Percentiles rank a stretch among this genome's conserved stretches.
phyloP scores from a whole-genome alignment of 2,797 vertebrate species.

The Mormyrus hasselquistii region DNA sequence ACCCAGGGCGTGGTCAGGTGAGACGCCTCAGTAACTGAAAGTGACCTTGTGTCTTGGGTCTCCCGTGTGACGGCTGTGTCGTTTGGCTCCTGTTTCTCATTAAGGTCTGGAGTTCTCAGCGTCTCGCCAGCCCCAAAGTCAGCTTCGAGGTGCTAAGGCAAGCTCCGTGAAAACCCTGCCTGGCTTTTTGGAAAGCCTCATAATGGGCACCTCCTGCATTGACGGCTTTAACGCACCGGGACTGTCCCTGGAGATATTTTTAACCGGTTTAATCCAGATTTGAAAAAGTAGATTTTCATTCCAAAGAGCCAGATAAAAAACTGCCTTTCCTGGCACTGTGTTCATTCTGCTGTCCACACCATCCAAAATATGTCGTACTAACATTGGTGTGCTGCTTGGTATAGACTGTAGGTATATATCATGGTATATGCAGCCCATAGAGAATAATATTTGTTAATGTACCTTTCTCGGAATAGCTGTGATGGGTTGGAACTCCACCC shows the following conservation, averaged over 20 bases:
- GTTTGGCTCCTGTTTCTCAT: not conserved
- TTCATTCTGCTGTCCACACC: not conserved
- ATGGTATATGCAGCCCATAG: not conserved
- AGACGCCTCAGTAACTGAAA: conserved; percentile 31
- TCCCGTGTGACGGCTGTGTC: not conserved
- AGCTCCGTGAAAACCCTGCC: not conserved
- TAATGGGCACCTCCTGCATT: not conserved
- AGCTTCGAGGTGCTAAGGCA: not conserved
- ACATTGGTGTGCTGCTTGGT: not conserved
- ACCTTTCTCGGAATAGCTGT: not conserved
- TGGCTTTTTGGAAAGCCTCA: not conserved
- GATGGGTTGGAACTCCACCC: not conserved
- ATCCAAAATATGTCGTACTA: not conserved
- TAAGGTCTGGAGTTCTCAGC: not conserved
- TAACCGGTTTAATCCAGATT: conserved; percentile 9
- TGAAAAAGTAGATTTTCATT: not conserved
- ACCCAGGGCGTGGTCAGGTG: conserved; percentile 93
- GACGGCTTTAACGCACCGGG: not conserved
- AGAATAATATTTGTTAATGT: not conserved
- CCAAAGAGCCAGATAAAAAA: conserved; percentile 1
- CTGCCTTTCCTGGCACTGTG: not conserved
- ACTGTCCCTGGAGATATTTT: not conserved
- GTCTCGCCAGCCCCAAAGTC: not conserved
- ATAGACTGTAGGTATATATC: not conserved
- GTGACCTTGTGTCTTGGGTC: not conserved